phyloP scores from a whole-genome alignment of 1,140 invertebrate species.

The Drosophila busckii region DNA sequence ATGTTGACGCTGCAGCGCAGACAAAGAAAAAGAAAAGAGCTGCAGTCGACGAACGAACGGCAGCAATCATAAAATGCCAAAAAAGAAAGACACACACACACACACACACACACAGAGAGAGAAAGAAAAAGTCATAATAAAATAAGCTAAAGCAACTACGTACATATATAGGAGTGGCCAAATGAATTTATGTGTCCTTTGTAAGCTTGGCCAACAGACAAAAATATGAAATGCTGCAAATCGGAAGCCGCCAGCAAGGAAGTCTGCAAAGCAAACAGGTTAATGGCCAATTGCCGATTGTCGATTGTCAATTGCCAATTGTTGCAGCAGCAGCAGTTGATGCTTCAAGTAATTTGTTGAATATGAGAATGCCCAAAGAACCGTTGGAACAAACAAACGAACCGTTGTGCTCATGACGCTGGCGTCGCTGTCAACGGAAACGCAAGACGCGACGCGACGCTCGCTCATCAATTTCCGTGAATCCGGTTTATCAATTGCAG shows the following conservation, averaged over 20 bases:
- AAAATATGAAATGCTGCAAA: constrained; percentile 13
- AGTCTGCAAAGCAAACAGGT: too few relatives aligned
- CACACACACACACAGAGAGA: constrained; percentile 2
- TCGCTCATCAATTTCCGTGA: constrained; percentile 41
- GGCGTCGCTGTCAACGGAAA: constrained; percentile 38
- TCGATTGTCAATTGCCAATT: too few relatives aligned
- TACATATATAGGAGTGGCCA: constrained; percentile 20
- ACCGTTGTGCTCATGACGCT: too few relatives aligned
- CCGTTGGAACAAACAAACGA: too few relatives aligned
- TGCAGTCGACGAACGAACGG: constrained; percentile 13
- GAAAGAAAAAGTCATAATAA: constrained; percentile 15
- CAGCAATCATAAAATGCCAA: constrained; percentile 53
- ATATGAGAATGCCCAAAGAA: too few relatives aligned
- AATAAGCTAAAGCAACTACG: constrained; percentile 14
- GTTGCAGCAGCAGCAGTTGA: too few relatives aligned
- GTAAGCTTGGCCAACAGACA: constrained; percentile 24
- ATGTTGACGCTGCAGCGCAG: constrained; percentile 19
- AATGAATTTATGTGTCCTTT: constrained; percentile 39
- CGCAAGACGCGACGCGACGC: too few relatives aligned
- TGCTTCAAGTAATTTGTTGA: too few relatives aligned
- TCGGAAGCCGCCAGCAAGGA: constrained; percentile 15
- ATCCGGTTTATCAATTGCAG: constrained; percentile 44
- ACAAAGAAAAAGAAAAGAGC: constrained; percentile 44
- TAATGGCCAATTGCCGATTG: too few relatives aligned
- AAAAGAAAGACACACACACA: constrained; percentile 37